A percentile compares a stretch with the other conserved stretches of the same genome.
Conservation (phyloP, 2,113 vertebrate species). For the Phasianus colchicus region DNA sequence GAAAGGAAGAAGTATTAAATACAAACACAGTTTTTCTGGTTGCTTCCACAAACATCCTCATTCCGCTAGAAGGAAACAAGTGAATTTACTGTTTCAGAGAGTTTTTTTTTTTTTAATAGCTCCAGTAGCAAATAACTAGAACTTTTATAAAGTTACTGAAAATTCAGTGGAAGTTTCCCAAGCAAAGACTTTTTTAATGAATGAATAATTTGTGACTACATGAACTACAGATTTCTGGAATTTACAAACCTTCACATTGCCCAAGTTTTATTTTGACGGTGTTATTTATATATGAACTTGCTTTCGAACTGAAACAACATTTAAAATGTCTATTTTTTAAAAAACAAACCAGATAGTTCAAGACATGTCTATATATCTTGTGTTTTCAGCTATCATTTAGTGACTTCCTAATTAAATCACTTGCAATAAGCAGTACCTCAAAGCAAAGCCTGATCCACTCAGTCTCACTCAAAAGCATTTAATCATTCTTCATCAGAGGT, state of each 20-base stretch:
- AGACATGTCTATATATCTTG: not conserved
- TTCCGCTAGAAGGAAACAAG: not conserved
- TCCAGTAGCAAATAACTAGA: not conserved
- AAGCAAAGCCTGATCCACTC: not conserved
- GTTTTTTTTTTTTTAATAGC: not conserved
- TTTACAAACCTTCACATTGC: not conserved
- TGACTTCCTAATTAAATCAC: conserved; percentile 13
- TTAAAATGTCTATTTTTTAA: not conserved
- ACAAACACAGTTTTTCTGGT: not conserved
- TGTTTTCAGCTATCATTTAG: conserved; percentile 14
- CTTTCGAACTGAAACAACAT: not conserved
- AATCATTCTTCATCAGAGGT: not conserved
- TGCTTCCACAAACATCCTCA: not conserved
- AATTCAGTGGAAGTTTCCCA: accelerated
- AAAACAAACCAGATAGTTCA: not conserved
- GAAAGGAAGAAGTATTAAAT: not conserved
- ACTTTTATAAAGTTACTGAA: not conserved
- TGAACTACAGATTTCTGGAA: not conserved
- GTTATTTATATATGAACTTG: not conserved
- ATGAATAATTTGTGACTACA: not conserved
- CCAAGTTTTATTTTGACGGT: not conserved
- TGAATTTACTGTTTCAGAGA: not conserved
- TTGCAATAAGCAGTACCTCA: not conserved
- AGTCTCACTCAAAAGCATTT: not conserved
- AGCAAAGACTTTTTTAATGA: not conserved